Percentiles rank a stretch among this genome's conserved stretches.
Evolutionary conservation across 2,888 invertebrate genomes (phyloP).

Genomic region (Heliconius charithonia): DNA sequence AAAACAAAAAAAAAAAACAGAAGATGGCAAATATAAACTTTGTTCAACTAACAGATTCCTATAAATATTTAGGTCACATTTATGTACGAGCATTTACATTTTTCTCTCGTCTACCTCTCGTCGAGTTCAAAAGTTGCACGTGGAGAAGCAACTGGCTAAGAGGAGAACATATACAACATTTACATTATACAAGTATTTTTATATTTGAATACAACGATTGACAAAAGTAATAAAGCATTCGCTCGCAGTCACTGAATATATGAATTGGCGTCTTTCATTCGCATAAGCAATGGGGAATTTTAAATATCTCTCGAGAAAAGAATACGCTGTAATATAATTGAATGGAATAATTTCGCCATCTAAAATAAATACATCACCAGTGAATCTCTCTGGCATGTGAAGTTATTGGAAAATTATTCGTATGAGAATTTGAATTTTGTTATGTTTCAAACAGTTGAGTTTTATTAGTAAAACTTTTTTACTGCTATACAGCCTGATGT

Average conservation of each 20-base stretch:
- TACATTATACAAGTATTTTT: slow-evolving; percentile 21
- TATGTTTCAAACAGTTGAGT: neutral
- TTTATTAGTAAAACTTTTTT: neutral
- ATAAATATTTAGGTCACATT: neutral
- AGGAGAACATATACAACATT: slow-evolving; percentile 4
- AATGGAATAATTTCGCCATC: slow-evolving; percentile 39
- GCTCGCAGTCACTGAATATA: slow-evolving; percentile 62
- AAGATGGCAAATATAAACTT: neutral
- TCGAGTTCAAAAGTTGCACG: neutral
- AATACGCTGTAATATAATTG: slow-evolving; percentile 35
- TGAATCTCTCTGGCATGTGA: slow-evolving; percentile 12
- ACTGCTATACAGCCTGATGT: neutral
- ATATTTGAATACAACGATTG: slow-evolving; percentile 37
- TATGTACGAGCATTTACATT: neutral
- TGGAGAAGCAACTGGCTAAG: neutral
- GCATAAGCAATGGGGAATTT: slow-evolving; percentile 60
- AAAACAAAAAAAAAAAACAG: neutral
- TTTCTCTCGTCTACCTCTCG: neutral
- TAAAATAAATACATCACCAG: slow-evolving; percentile 31
- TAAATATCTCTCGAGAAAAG: slow-evolving; percentile 44
- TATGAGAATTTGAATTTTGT: neutral
- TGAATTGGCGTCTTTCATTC: slow-evolving; percentile 66
- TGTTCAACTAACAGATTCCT: neutral
- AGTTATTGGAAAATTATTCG: slow-evolving; percentile 8
- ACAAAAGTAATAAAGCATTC: slow-evolving; percentile 62